A percentile compares a stretch with the other conserved stretches of the same genome.
These are phyloP conservation scores for Hermodice carunculata DNA, from an alignment of 2,888 invertebrate genomes.

Conservation along the genomic window DNA sequence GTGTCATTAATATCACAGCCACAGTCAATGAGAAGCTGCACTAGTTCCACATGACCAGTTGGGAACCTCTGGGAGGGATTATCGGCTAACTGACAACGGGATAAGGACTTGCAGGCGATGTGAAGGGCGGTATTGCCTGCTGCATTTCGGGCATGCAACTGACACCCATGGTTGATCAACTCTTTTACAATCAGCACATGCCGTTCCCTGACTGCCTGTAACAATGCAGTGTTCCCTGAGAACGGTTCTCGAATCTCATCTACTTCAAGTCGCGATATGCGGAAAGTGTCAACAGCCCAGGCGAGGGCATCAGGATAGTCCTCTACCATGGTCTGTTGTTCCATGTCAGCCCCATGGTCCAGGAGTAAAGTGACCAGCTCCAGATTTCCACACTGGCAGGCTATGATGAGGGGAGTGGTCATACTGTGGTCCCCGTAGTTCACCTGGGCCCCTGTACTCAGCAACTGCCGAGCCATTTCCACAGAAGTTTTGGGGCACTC, in stretches of 20 bases:
- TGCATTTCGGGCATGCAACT: slow-evolving; percentile 1
- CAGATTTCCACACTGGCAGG: not conserved
- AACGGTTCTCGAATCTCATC: slow-evolving; percentile 25
- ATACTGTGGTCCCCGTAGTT: slow-evolving; percentile 9
- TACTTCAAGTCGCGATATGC: not conserved
- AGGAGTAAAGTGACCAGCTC: slow-evolving; percentile 18
- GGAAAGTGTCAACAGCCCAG: not conserved
- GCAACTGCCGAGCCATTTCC: not conserved
- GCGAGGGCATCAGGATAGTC: slow-evolving; percentile 12
- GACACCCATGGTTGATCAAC: slow-evolving; percentile 2
- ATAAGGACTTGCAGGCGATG: slow-evolving; percentile 17
- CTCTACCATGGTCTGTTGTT: not conserved
- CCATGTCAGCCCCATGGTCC: slow-evolving; percentile 12
- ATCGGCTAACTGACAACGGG: not conserved
- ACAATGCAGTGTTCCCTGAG: slow-evolving; percentile 15
- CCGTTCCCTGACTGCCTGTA: slow-evolving; percentile 24
- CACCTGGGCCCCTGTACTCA: slow-evolving; percentile 10
- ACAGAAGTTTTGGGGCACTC: not conserved
- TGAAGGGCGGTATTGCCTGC: slow-evolving; percentile 23
- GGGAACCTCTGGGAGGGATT: not conserved
- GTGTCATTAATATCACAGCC: not conserved
- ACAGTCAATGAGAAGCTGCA: not conserved
- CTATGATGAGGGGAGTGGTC: slow-evolving; percentile 17
- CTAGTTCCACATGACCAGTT: not conserved
- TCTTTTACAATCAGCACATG: slow-evolving; percentile 14